A percentile compares a stretch with the other conserved stretches of the same genome.
These are phyloP conservation scores for Pemphigus obesinymphae DNA, from an alignment of 1,140 invertebrate genomes.

Conservation along the genomic window DNA sequence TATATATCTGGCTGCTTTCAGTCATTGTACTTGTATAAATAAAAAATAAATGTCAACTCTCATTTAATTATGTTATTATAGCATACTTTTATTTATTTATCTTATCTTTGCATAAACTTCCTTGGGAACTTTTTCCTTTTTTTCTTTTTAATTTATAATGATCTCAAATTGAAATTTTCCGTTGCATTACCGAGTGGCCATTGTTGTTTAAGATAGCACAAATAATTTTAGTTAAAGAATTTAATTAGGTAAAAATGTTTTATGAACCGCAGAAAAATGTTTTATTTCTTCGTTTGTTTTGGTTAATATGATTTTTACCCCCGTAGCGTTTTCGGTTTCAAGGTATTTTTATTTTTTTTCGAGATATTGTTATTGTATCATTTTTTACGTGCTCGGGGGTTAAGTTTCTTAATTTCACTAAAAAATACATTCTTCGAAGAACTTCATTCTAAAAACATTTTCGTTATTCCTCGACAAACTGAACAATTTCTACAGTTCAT, in stretches of 20 bases:
- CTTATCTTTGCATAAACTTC: background rate
- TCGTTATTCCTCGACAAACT: background rate
- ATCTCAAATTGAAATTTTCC: conserved; percentile 9
- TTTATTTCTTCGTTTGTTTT: conserved; percentile 18
- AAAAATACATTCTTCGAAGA: conserved; percentile 1
- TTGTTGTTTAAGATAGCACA: background rate
- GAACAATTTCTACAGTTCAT: conserved; percentile 3
- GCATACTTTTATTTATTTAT: conserved; percentile 12
- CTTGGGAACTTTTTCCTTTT: background rate
- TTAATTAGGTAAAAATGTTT: conserved; percentile 23
- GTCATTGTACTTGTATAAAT: background rate
- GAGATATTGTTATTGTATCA: conserved; percentile 15
- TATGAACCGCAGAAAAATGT: conserved; percentile 29
- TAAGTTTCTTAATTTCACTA: conserved; percentile 12
- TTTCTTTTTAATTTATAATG: conserved; percentile 23
- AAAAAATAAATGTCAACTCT: background rate
- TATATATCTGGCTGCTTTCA: no score
- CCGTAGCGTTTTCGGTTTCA: conserved; percentile 13
- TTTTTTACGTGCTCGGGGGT: conserved; percentile 21
- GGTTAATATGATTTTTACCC: conserved; percentile 19
- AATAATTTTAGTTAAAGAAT: conserved; percentile 14
- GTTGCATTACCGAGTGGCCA: background rate
- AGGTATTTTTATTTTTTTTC: conserved; percentile 6
- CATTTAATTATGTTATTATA: conserved; percentile 12
- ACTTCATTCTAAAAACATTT: background rate